phyloP scores from a whole-genome alignment of 1,140 invertebrate species.

The Aphelenchoides besseyi region DNA sequence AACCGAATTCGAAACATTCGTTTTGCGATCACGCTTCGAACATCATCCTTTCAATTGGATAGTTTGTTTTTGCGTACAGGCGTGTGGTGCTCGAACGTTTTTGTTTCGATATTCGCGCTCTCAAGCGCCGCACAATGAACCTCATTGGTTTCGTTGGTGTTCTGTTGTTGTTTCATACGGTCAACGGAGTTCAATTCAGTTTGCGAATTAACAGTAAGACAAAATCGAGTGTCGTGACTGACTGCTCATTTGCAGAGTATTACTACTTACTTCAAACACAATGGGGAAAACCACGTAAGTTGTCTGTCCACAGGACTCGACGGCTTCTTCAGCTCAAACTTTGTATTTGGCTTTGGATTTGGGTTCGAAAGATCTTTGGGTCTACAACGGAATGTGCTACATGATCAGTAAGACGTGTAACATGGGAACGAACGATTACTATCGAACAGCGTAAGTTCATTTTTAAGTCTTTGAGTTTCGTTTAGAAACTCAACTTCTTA shows the following conservation, averaged over 20 bases:
- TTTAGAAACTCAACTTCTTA: constrained; percentile 12
- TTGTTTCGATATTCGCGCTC: background rate
- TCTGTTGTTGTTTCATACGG: too few relatives aligned
- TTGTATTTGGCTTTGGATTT: constrained; percentile 11
- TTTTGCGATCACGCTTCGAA: too few relatives aligned
- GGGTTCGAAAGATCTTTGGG: constrained; percentile 11
- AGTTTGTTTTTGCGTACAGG: background rate
- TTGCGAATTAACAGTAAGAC: background rate
- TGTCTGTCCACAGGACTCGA: background rate
- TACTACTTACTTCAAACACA: constrained; percentile 3
- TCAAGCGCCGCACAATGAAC: too few relatives aligned
- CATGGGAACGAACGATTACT: constrained; percentile 13
- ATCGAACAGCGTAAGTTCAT: constrained; percentile 3
- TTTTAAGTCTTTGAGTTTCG: background rate
- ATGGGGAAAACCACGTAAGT: constrained; percentile 16
- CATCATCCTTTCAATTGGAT: background rate
- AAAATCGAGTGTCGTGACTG: background rate
- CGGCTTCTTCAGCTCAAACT: background rate
- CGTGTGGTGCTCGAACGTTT: background rate
- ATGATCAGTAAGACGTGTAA: constrained; percentile 4
- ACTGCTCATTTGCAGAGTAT: constrained; percentile 8
- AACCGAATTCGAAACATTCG: too few relatives aligned
- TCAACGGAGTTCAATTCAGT: background rate
- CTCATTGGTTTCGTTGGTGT: too few relatives aligned
- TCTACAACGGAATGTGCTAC: constrained; percentile 20